Conservation (phyloP, 2,113 vertebrate genomes). For the Fregetta grallaria region DNA sequence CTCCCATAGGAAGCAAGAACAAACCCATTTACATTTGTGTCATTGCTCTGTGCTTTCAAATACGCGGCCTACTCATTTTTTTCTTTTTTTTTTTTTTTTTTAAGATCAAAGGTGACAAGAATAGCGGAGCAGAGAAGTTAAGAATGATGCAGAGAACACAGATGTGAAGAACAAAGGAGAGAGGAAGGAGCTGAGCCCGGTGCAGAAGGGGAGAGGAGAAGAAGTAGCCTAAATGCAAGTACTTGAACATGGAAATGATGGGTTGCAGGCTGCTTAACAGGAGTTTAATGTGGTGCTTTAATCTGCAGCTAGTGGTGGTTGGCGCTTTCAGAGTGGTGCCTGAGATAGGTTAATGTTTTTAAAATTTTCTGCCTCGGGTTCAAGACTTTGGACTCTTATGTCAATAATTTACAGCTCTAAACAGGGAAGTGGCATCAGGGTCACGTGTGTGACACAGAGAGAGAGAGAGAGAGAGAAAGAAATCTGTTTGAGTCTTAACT, state of each 20-base stretch:
- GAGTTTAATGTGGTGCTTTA: neutral
- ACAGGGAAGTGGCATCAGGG: slow-evolving; percentile 7
- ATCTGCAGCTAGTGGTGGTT: neutral
- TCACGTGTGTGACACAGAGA: neutral
- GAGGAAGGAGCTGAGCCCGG: slow-evolving; percentile 5
- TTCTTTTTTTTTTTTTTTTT: neutral
- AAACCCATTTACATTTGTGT: slow-evolving; percentile 52
- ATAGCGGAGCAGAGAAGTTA: slow-evolving; percentile 22
- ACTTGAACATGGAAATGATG: slow-evolving; percentile 10
- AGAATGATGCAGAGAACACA: slow-evolving; percentile 44
- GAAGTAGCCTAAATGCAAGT: slow-evolving; percentile 50
- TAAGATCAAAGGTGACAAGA: slow-evolving; percentile 50
- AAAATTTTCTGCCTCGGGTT: neutral
- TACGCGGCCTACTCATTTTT: neutral
- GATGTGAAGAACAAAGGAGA: slow-evolving; percentile 56
- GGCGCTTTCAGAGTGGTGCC: neutral
- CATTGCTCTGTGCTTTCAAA: slow-evolving; percentile 17
- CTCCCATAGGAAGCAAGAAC: slow-evolving; percentile 47
- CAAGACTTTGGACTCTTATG: slow-evolving; percentile 51
- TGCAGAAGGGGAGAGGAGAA: slow-evolving; percentile 23
- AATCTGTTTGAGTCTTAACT: neutral
- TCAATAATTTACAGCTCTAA: slow-evolving; percentile 58
- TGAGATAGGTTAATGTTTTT: slow-evolving; percentile 38
- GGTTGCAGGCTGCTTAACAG: neutral
- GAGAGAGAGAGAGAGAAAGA: neutral